A percentile compares a stretch with the other conserved stretches of the same genome.
Evolutionary conservation across 2,797 vertebrate genomes (phyloP).

Genomic region (Gastrophryne carolinensis): DNA sequence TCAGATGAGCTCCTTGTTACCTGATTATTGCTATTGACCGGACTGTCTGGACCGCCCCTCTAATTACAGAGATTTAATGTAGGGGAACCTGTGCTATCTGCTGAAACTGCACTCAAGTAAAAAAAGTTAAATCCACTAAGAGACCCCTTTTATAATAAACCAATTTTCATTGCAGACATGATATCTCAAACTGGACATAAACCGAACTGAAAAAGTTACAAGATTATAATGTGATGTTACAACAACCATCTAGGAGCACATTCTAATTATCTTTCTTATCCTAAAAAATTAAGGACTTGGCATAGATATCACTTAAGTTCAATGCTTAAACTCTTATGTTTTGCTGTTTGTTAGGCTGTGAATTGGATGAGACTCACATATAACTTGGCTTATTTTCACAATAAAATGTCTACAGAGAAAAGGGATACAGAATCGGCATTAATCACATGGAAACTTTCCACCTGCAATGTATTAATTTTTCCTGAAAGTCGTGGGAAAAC

Average conservation of each 20-base stretch:
- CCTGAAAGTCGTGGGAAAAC: background rate
- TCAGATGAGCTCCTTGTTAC: too few species aligned
- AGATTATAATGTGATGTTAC: too few species aligned
- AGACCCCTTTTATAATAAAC: too few species aligned
- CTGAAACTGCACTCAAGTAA: too few species aligned
- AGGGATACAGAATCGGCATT: constrained; percentile 5
- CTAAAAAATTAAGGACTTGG: background rate
- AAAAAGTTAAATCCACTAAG: too few species aligned
- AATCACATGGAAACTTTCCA: constrained; percentile 16
- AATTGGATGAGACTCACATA: background rate
- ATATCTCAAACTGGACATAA: too few species aligned
- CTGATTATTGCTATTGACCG: too few species aligned
- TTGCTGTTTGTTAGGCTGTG: background rate
- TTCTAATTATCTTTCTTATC: background rate
- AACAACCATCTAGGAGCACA: background rate
- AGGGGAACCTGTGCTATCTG: too few species aligned
- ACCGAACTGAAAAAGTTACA: too few species aligned
- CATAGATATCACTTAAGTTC: background rate
- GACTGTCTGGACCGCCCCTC: too few species aligned
- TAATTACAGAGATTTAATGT: too few species aligned
- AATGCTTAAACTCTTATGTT: background rate
- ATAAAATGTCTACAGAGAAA: constrained; percentile 8
- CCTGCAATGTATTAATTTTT: constrained; percentile 20
- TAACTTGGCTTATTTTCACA: constrained; percentile 12
- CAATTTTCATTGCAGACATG: too few species aligned